Base-by-base conservation (phyloP, 2,888 invertebrate species). In the Magallana nippona region DNA sequence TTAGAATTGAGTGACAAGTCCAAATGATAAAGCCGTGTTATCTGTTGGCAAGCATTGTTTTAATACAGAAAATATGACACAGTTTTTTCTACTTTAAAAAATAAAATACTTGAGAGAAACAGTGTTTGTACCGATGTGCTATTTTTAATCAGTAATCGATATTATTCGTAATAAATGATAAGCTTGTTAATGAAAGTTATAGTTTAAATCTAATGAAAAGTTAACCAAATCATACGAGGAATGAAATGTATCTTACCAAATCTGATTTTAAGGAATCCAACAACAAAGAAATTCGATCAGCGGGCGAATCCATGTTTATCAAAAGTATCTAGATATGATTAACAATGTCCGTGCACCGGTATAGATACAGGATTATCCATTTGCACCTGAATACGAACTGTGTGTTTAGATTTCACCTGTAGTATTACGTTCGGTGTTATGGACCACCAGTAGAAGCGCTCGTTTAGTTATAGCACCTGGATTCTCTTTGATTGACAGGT, bases 181-280 rank as follows among this genome's bases (percentile, higher is more conserved):
- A 44, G 44, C 44, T 44, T 44, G 44, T 0, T 44, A 5, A 44
- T 44, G 44, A 44, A 44, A 44, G 44, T 44, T 5, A 44, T 0
- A 5, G 44, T 44, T 5, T 0, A 0, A 44, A 44, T 44, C 44
- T 44, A 0, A 5, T 8, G 44, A 44, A 44, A 3, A 2, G 8
- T 27, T 27, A 27, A 27, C 27, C 27, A 27, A 27, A 2, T 27
- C 27, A 27, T 2, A 44, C 5, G 44, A 44, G 44, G 3, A 44
- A 44, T 44, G 44, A 44, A 3, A 44, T 44, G 44, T 5, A 78
- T 55, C 79, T 80, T 58, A 80, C 79, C 79, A 80, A 80, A 80
- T 80, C 79, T 22, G 79, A 57, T 80, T 80, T 80, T 57, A 80
- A 57, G 22, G 19, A 22, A 27, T 80, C 79, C 79, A 80, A 27